Evolutionary conservation across 2,888 invertebrate genomes (phyloP).

Genomic region (Phyllotreta cruciferae): DNA sequence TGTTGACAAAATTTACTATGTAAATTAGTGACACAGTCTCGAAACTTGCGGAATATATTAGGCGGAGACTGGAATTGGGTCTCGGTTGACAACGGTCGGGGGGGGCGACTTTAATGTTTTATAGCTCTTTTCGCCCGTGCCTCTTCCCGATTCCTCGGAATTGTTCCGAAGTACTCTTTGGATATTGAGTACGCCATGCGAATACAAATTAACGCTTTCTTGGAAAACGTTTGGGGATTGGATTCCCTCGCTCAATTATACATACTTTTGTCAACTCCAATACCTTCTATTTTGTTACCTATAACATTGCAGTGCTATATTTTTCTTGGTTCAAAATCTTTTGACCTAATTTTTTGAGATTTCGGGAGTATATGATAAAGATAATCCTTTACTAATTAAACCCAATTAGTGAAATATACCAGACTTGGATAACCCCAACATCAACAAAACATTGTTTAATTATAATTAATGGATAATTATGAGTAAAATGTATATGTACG

Average conservation of each 20-base stretch:
- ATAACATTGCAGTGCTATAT: too few relatives aligned
- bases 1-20: slow-evolving; percentile 32
- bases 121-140: slow-evolving; percentile 2
- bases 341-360: too few relatives aligned
- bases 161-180: slow-evolving; percentile 22
- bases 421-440: too few relatives aligned
- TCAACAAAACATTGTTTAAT: too few relatives aligned
- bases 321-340: too few relatives aligned
- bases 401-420: too few relatives aligned
- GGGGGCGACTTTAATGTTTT: slow-evolving; percentile 23
- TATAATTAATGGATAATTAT: slow-evolving; percentile 6
- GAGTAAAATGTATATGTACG: not conserved
- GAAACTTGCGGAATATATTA: slow-evolving; percentile 28
- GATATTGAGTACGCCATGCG: slow-evolving; percentile 12
- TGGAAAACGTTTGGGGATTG: not conserved
- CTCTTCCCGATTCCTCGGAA: not conserved
- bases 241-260: too few relatives aligned
- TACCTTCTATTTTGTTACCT: too few relatives aligned
- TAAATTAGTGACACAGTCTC: slow-evolving; percentile 30
- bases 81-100: slow-evolving; percentile 12
- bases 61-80: slow-evolving; percentile 11
- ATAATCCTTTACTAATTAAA: too few relatives aligned
- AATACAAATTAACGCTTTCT: slow-evolving; percentile 4
- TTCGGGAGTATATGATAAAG: too few relatives aligned
- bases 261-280: too few relatives aligned